phyloP scores from a whole-genome alignment of 2,797 vertebrate genomes.

The Mallotus villosus region DNA sequence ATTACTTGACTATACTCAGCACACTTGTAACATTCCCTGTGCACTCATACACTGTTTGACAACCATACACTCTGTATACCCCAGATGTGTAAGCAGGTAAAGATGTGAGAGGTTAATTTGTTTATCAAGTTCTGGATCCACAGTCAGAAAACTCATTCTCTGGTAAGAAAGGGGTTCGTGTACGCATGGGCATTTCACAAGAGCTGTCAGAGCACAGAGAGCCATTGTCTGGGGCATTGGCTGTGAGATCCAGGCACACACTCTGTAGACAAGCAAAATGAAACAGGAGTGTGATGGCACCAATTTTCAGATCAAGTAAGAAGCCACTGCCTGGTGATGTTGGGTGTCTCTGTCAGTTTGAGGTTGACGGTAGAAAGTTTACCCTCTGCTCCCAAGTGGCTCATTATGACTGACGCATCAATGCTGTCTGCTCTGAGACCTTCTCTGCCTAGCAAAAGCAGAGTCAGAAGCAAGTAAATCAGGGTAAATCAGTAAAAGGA shows the following conservation, averaged over 20 bases:
- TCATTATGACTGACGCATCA: constrained; percentile 40
- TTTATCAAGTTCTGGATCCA: neutral
- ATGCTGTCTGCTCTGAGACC: constrained; percentile 20
- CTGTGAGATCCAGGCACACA: constrained; percentile 11
- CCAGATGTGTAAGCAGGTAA: neutral
- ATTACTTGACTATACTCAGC: too few relatives aligned
- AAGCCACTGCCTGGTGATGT: constrained; percentile 27
- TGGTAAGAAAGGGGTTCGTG: neutral
- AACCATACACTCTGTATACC: neutral
- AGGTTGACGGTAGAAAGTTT: constrained; percentile 29
- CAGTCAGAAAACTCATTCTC: neutral
- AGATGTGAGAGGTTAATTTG: neutral
- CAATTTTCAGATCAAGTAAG: constrained; percentile 38
- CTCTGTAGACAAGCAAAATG: constrained; percentile 20
- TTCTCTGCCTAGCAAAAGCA: constrained; percentile 8
- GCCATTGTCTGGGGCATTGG: neutral
- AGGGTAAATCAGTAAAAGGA: too few relatives aligned
- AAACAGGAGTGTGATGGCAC: constrained; percentile 25
- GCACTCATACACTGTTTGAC: neutral
- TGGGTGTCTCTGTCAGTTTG: constrained; percentile 31
- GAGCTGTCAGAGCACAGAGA: neutral
- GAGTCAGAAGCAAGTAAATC: constrained; percentile 8
- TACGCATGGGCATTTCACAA: neutral
- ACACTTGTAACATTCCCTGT: too few relatives aligned
- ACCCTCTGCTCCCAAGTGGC: constrained; percentile 35